Conservation (phyloP, 2,113 vertebrate genomes). For the Cercopithecus mona region DNA sequence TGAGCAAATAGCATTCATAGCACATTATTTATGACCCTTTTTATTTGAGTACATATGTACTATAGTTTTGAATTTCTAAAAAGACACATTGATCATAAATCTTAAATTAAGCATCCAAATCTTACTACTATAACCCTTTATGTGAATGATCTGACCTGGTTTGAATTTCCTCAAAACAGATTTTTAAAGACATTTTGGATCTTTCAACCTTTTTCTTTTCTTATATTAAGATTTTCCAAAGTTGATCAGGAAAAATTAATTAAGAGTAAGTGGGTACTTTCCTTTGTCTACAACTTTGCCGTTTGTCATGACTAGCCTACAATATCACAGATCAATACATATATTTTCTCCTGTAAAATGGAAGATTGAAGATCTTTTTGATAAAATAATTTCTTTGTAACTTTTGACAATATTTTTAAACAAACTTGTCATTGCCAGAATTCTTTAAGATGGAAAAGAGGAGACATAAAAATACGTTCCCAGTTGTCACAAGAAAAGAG, state of each 20-base stretch:
- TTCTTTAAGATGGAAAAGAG: background rate
- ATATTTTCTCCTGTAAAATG: background rate
- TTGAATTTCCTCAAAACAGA: background rate
- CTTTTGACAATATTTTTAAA: background rate
- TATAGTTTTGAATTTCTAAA: background rate
- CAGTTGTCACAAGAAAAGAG: background rate
- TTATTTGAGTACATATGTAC: background rate
- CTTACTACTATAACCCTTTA: background rate
- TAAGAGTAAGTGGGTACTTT: background rate
- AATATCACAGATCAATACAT: background rate
- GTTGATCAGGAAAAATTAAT: background rate
- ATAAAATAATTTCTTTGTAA: background rate
- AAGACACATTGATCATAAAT: background rate
- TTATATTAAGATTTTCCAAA: constrained; percentile 13
- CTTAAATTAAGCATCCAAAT: background rate
- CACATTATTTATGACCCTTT: background rate
- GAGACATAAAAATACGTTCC: background rate
- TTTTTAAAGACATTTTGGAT: background rate
- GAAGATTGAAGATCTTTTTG: background rate
- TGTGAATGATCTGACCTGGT: background rate
- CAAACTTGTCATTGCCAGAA: background rate
- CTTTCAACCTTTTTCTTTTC: background rate
- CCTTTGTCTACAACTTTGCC: background rate
- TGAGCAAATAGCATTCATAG: background rate
- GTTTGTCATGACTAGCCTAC: background rate